Base-by-base conservation (phyloP, 2,797 vertebrate genomes). In the Danio jaintianensis region DNA sequence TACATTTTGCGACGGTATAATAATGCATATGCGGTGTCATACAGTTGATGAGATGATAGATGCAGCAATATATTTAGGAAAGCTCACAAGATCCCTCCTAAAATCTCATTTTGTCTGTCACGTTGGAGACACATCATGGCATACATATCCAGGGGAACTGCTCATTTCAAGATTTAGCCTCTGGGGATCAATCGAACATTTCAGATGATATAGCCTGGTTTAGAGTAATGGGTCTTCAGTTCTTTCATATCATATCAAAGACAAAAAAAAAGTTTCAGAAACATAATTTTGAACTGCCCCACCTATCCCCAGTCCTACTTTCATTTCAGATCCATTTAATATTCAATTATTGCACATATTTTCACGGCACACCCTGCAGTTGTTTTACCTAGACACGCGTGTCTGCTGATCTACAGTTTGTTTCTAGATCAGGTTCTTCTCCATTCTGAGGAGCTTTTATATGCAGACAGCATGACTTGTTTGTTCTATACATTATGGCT, bases 101-200 rank as follows among this genome's bases (percentile, higher is more conserved):
- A 68, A 80, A 61, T 82, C 77, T 84, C 9, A 82, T 84, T 84
- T 81, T 50, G 20, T 63, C 75, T 81, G 82, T 82, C 80, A 68
- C 53, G 56, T 62, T 50, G 56, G 58, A 70, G 38, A 63, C 20
- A 3, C 36, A 52, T 82, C 68, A 70, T 61, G 47, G 45, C 45
- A 64, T 70, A 36, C 59, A 62, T 66, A 74, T 82, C 68, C 22
- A 77, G 47, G 16, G 16, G 50, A 79, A 85, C 40, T 9, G 8
- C 68, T 68, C 29, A 78, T 79, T 81, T 83, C 64, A 76, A 64
- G 67, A 42, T 77, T 81, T 75, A 36, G 52, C 71, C 78, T 74
- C 36, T 74, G 76, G 72, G 79, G 69, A 55, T 64, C 58, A 64
- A 72, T 73, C 55, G 68, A 55, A 55, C 20, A 47, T 72, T 72